Conservation (phyloP, 1,140 invertebrate species). For the Drosophila subpulchrella region DNA sequence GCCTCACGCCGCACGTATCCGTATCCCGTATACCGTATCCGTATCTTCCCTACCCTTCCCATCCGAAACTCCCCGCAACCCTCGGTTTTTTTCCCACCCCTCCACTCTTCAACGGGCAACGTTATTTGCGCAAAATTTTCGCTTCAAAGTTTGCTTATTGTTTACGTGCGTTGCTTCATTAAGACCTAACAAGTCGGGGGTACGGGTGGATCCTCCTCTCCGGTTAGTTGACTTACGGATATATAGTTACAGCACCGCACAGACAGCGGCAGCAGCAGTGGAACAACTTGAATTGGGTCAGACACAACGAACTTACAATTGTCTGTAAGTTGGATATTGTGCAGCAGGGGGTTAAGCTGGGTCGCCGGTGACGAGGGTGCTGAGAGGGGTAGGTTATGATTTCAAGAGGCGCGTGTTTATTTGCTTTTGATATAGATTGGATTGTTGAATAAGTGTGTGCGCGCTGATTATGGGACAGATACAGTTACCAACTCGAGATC, state of each 20-base stretch:
- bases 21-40: constrained; percentile 63
- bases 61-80: background rate
- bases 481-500: constrained; percentile 44
- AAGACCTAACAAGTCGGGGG: constrained; percentile 58
- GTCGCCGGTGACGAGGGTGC: background rate
- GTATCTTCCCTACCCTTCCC: constrained; percentile 51
- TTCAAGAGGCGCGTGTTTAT: constrained; percentile 73
- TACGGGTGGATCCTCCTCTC: constrained; percentile 39
- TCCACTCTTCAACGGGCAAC: constrained; percentile 36
- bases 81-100: constrained; percentile 7
- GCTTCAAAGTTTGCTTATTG: constrained; percentile 82
- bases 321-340: constrained; percentile 6
- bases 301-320: constrained; percentile 59
- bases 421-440: constrained; percentile 80
- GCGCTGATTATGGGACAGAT: constrained; percentile 48
- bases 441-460: constrained; percentile 55
- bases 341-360: constrained; percentile 15
- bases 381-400: constrained; percentile 44
- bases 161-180: constrained; percentile 82
- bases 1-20: constrained; percentile 76
- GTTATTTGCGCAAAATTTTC: constrained; percentile 82
- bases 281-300: constrained; percentile 70
- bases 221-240: constrained; percentile 65
- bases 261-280: constrained; percentile 11
- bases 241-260: constrained; percentile 49